Evolutionary conservation across 2,797 vertebrate genomes (phyloP).

Genomic region (Crypturellus tataupa): DNA sequence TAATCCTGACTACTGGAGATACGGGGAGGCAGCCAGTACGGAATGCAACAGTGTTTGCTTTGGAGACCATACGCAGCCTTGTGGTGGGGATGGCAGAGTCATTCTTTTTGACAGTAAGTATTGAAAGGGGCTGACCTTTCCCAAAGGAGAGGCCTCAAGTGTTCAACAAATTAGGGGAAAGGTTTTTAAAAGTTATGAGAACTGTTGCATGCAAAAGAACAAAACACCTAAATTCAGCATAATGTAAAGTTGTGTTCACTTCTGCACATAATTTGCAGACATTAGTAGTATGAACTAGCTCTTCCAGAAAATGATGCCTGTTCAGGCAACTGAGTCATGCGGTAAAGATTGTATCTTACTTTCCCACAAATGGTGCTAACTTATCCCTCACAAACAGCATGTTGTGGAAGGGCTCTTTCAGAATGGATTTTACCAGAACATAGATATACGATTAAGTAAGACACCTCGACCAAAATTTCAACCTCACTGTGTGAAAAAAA

Average conservation of each 20-base stretch:
- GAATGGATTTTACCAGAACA: not conserved
- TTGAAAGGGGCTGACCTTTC: not conserved
- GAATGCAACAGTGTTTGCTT: slow-evolving; percentile 98
- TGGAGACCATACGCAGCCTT: slow-evolving; percentile 96
- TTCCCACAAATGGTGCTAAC: not conserved
- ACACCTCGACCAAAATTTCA: not conserved
- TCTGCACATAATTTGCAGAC: not conserved
- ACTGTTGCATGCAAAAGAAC: not conserved
- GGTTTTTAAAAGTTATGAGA: not conserved
- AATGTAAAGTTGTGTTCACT: not conserved
- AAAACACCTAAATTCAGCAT: not conserved
- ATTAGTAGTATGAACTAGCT: not conserved
- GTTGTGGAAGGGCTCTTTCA: not conserved
- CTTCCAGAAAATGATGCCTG: not conserved
- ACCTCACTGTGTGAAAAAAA: not conserved
- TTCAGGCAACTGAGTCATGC: not conserved
- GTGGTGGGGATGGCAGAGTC: slow-evolving; percentile 95
- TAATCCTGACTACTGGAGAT: slow-evolving; percentile 90
- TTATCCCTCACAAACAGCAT: not conserved
- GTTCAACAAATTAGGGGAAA: slow-evolving; percentile 33
- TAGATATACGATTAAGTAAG: not conserved
- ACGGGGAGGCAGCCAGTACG: slow-evolving; percentile 89
- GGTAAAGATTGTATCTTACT: not conserved
- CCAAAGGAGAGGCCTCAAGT: slow-evolving; percentile 41
- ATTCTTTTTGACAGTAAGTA: slow-evolving; percentile 96